A percentile compares a stretch with the other conserved stretches of the same genome.
Conservation (phyloP, 1,140 invertebrate genomes). For the Lepidotrigona ventralis region DNA sequence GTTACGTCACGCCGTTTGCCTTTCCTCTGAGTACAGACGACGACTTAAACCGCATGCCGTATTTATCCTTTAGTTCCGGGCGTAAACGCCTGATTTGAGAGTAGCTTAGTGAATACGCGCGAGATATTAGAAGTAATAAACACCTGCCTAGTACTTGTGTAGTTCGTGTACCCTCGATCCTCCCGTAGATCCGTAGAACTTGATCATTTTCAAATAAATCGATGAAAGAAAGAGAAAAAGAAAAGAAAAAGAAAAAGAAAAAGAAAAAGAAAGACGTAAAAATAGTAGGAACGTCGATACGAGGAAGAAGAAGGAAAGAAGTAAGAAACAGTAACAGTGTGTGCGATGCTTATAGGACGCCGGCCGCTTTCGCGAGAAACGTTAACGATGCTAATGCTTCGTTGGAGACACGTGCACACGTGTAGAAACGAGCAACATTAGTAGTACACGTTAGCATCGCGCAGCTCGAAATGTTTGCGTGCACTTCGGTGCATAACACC, state of each 20-base stretch:
- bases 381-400: slow-evolving; percentile 41
- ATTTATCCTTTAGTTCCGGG: slow-evolving; percentile 64
- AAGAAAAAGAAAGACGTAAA: neutral
- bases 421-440: slow-evolving; percentile 40
- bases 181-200: neutral
- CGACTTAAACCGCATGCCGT: slow-evolving; percentile 58
- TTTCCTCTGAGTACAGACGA: slow-evolving; percentile 60
- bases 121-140: slow-evolving; percentile 52
- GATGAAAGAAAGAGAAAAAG: neutral
- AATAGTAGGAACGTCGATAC: neutral
- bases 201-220: neutral
- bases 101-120: slow-evolving; percentile 57
- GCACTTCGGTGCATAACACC: slow-evolving; percentile 42
- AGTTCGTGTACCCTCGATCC: slow-evolving; percentile 17
- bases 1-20: slow-evolving; percentile 40
- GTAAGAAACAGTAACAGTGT: neutral
- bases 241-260: slow-evolving; percentile 6
- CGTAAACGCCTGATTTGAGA: slow-evolving; percentile 60
- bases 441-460: slow-evolving; percentile 37
- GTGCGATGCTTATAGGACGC: slow-evolving; percentile 50
- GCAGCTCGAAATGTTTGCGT: slow-evolving; percentile 41
- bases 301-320: neutral
- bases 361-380: slow-evolving; percentile 10
- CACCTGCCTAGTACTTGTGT: slow-evolving; percentile 42
- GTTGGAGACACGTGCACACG: slow-evolving; percentile 12